Evolutionary conservation across 2,888 invertebrate species (phyloP).

Genomic region (Parelbella ahira): DNA sequence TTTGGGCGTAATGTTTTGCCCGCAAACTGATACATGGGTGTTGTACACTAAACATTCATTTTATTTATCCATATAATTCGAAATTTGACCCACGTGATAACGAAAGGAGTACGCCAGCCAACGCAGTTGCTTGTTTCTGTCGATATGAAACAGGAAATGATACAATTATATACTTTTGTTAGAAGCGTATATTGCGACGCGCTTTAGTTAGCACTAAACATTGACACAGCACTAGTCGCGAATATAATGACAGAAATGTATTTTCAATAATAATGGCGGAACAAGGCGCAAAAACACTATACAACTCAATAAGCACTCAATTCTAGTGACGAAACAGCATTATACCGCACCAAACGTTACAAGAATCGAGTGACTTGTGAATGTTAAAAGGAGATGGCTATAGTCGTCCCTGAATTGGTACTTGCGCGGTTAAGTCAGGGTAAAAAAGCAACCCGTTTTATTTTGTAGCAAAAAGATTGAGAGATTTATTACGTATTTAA

Average conservation of each 20-base stretch:
- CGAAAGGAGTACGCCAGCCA: constrained; percentile 68
- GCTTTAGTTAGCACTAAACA: constrained; percentile 30
- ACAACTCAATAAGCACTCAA: constrained; percentile 54
- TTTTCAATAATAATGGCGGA: constrained; percentile 73
- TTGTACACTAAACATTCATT: constrained; percentile 37
- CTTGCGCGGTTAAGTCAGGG: constrained; percentile 75
- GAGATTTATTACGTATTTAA: not conserved
- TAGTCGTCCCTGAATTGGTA: constrained; percentile 57
- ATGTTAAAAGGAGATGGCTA: constrained; percentile 56
- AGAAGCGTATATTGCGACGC: constrained; percentile 30
- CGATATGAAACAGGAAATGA: constrained; percentile 75
- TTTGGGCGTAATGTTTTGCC: constrained; percentile 37
- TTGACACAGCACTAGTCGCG: constrained; percentile 22
- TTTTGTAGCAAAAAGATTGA: constrained; percentile 1
- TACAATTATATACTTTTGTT: constrained; percentile 55
- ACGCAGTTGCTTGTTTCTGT: constrained; percentile 72
- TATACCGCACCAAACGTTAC: constrained; percentile 55
- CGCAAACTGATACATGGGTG: constrained; percentile 29
- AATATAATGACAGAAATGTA: constrained; percentile 48
- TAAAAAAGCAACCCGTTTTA: constrained; percentile 18
- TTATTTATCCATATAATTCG: constrained; percentile 49
- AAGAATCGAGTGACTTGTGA: constrained; percentile 46
- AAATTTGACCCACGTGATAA: constrained; percentile 80
- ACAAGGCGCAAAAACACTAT: constrained; percentile 66
- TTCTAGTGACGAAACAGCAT: constrained; percentile 67